Percentiles rank a stretch among this genome's conserved stretches.
These are phyloP conservation scores for Acanthiza pusilla DNA, from an alignment of 2,797 vertebrate genomes.

Conservation along the genomic window DNA sequence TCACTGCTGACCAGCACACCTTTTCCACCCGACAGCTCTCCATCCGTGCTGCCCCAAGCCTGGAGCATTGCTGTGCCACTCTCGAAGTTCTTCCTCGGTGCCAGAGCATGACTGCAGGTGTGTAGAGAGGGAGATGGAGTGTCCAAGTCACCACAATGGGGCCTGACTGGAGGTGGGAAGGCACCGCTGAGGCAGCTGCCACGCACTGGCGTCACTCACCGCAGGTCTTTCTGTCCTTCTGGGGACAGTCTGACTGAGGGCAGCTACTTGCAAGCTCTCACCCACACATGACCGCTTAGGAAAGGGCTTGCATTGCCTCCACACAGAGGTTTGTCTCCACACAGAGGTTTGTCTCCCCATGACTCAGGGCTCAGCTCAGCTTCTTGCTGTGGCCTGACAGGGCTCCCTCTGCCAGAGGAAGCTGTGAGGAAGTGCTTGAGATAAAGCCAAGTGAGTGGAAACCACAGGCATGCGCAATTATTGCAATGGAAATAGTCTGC, in stretches of 20 bases:
- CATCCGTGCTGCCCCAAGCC: not conserved
- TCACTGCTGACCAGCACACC: not conserved
- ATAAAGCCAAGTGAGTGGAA: not conserved
- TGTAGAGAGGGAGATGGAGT: rapidly evolving
- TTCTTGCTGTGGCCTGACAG: not conserved
- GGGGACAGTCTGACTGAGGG: rapidly evolving
- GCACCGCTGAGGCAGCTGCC: not conserved
- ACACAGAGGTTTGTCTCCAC: rapidly evolving
- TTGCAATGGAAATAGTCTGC: not conserved
- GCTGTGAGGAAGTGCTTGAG: not conserved
- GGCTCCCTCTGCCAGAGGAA: not conserved
- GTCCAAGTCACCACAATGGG: rapidly evolving
- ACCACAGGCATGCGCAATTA: rapidly evolving
- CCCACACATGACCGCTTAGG: rapidly evolving
- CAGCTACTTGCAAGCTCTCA: not conserved
- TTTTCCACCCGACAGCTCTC: not conserved
- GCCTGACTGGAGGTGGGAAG: not conserved
- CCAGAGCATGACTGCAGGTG: not conserved
- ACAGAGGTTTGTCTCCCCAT: rapidly evolving
- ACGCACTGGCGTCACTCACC: rapidly evolving
- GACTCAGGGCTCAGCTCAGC: not conserved
- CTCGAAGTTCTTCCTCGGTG: rapidly evolving
- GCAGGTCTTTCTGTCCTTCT: not conserved
- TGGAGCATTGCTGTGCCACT: not conserved
- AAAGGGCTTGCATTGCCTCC: not conserved